Evolutionary conservation across 2,888 invertebrate genomes (phyloP), one percentile per base, ranked within the genome.

Genomic region (Azorinus chamasolen): DNA sequence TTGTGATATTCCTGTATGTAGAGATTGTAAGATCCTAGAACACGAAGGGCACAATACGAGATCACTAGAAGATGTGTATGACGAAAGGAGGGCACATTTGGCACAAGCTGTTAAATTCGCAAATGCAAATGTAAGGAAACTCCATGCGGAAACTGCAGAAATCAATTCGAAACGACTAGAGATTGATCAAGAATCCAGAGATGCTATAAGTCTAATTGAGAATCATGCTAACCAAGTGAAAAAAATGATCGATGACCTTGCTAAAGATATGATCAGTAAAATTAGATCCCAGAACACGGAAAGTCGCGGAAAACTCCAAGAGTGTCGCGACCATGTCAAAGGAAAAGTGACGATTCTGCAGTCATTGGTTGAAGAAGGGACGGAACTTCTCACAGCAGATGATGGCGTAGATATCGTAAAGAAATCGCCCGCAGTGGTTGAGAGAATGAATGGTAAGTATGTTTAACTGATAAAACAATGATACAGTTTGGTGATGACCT

Each of bases 91-190:
- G 43, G 72, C 65, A 43, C 25, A 58, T 41, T n/a, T 80, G n/a
- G 48, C 69, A 16, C 69, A 80, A 57, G 72, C 72, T 10, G 43
- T 80, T 6, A 72, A 73, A 54, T 57, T 53, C 10, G 58, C 76
- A 5, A 80, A 80, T 43, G 61, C 69, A 8, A 80, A 73, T 63
- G 58, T 80, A 18, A 57, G 80, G 20, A 80, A 69, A 46, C 62
- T 80, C 20, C 80, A 80, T 27, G 32, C 58, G 2, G 80, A 80
- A 62, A 69, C 65, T 57, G 61, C 75, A 6, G 76, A 80, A 50
- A 70, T 80, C 24, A 80, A 80, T 46, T 80, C 80, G 0, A 80
- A 73, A 51, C 54, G 72, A 1, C 53, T 80, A 12, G 80, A 80
- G 39, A 73, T 80, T 22, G 80, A 80, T 58, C 69, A 76, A 58